Base-by-base conservation (phyloP, 2,113 vertebrate species). In the Ardeotis arabs region DNA sequence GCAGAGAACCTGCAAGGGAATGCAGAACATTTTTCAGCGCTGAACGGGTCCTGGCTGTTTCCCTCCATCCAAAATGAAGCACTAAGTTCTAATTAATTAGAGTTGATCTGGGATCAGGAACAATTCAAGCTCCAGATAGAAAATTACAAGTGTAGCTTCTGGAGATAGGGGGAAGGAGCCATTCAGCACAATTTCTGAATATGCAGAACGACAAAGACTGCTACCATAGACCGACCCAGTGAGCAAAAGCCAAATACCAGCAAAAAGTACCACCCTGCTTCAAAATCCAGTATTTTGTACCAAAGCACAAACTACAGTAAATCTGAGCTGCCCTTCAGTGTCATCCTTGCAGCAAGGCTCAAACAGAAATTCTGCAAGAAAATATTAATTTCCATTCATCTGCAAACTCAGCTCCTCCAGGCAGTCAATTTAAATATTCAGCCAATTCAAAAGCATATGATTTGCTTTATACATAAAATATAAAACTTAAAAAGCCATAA, bases 1-100 rank as follows among this genome's bases (percentile, higher is more conserved):
- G 98, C 94, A 52, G 95, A 80, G 89, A 99, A 99, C 95, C 99
- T 99, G 91, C 25, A 97, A 95, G 10, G 6, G 9, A 82, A 70
- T 78, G 56, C 18, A 84, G 33, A 75, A 35, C 4, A 64, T 13
- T 13, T 73, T 89, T 96, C 53, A 73, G 63, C 2, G 85, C 58
- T 47, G 22, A 68, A 56, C 11, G 21, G 8, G 33, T 58, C 16
- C 21, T 31, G 33, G 45, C 31, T 39, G 12, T 23, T 72, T 49
- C 44, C 28, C 10, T 81, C 35, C 20, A 25, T 21, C 3, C 49
- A 31, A 83, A 87, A 87, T 3, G 12, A 73, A 77, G 29, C 63
- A 76, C 20, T 44, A 47, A 35, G 5, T 68, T 55, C n/a, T 59
- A 28, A 77, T 10, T 5, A 90, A 75, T 37, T 49, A 73, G 6